Conservation (phyloP, 2,113 vertebrate species). For the Ophthalmolycus amberensis region DNA sequence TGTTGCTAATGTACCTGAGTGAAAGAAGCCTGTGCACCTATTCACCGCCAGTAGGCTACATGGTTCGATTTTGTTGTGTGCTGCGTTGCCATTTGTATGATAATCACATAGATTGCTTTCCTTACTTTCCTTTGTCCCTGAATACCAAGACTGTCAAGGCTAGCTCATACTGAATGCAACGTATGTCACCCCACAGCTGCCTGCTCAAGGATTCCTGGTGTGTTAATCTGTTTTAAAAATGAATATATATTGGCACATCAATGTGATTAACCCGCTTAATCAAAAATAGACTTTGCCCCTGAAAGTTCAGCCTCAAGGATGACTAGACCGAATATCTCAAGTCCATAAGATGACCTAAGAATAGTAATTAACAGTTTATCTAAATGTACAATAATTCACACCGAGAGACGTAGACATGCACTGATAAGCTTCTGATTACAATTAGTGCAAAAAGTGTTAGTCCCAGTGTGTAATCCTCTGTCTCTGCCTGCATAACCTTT, state of each 20-base stretch:
- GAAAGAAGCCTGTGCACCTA: slow-evolving; percentile 13
- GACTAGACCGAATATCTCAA: slow-evolving; percentile 6
- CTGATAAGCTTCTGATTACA: slow-evolving; percentile 6
- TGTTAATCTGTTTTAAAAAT: slow-evolving; percentile 27
- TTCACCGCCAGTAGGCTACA: slow-evolving; percentile 16
- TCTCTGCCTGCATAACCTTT: slow-evolving; percentile 25
- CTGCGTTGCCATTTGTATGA: slow-evolving; percentile 62
- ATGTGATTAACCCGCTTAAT: slow-evolving; percentile 40
- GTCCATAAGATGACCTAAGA: neutral
- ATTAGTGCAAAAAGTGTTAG: neutral
- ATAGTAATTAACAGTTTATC: neutral
- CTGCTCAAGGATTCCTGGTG: slow-evolving; percentile 40
- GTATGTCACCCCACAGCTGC: slow-evolving; percentile 26
- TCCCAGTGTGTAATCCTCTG: slow-evolving; percentile 7
- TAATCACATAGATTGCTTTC: slow-evolving; percentile 61
- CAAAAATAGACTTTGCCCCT: neutral
- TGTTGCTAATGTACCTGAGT: neutral
- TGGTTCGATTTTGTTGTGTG: slow-evolving; percentile 25
- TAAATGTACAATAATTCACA: neutral
- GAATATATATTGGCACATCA: slow-evolving; percentile 30
- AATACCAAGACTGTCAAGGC: slow-evolving; percentile 57
- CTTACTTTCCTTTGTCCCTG: slow-evolving; percentile 52
- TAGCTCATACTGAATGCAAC: slow-evolving; percentile 46
- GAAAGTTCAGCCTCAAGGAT: slow-evolving; percentile 1
- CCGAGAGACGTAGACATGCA: slow-evolving; percentile 2